A percentile compares a stretch with the other conserved stretches of the same genome.
Conservation (phyloP, 1,140 invertebrate species). For the Pomacea maculata region DNA sequence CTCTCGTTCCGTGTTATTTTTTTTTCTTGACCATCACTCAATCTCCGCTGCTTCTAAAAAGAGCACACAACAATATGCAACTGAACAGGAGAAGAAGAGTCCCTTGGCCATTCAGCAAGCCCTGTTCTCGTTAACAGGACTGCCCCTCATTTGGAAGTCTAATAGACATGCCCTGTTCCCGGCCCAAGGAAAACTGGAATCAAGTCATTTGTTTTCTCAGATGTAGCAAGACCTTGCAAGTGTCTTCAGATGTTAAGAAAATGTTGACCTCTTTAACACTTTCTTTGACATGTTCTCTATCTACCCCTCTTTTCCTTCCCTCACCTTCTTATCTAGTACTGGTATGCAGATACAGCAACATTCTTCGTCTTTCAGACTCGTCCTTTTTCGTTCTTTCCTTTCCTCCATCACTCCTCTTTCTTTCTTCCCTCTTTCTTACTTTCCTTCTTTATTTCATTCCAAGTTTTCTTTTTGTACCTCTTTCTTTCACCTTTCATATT, state of each 20-base stretch:
- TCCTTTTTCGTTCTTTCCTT: constrained; percentile 4
- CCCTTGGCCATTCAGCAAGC: background rate
- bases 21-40: too few species aligned
- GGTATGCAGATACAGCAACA: background rate
- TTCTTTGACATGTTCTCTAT: background rate
- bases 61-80: too few species aligned
- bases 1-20: background rate
- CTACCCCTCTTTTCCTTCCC: background rate
- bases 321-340: background rate
- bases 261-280: background rate
- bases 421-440: constrained; percentile 3
- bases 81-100: too few species aligned
- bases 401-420: background rate
- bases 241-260: background rate
- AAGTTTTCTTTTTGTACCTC: constrained; percentile 2
- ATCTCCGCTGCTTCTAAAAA: too few species aligned
- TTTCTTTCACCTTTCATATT: constrained; percentile 2
- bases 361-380: background rate
- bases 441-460: constrained; percentile 3
- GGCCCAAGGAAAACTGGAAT: background rate
- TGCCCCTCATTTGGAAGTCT: background rate
- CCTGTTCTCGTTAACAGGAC: background rate
- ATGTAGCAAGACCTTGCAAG: too few species aligned
- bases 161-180: background rate
- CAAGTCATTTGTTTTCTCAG: too few species aligned